Percentiles rank a stretch among this genome's conserved stretches.
Evolutionary conservation across 2,113 vertebrate species (phyloP).

Genomic region (Murina feae): DNA sequence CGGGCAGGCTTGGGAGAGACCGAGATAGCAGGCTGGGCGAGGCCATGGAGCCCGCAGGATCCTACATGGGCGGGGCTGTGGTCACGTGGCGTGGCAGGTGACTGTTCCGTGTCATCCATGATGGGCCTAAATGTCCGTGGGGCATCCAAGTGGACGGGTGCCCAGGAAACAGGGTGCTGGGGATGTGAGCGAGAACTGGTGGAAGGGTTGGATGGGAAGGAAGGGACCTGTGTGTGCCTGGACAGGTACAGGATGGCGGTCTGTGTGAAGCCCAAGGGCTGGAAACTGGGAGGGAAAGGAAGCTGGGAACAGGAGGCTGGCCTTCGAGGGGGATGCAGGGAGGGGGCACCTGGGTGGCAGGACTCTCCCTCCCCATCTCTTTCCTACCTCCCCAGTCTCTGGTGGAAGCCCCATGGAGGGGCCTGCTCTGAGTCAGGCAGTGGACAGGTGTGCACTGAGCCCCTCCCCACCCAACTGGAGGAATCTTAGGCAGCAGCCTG

Average conservation of each 20-base stretch:
- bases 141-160: accelerated
- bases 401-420: accelerated
- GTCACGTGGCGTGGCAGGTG: neutral
- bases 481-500: neutral
- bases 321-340: neutral
- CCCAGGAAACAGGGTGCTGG: neutral
- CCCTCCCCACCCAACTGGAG: neutral
- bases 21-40: neutral
- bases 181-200: neutral
- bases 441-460: too few species aligned
- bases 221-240: accelerated
- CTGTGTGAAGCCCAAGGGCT: neutral
- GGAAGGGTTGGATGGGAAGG: neutral
- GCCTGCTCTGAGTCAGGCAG: neutral
- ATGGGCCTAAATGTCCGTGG: neutral
- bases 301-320: neutral
- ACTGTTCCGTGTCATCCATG: accelerated
- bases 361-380: too few species aligned
- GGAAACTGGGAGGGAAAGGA: neutral
- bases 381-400: neutral
- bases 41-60: accelerated
- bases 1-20: neutral
- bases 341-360: neutral
- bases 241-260: neutral
- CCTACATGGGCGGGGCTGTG: neutral